Conservation (phyloP, 2,113 vertebrate genomes). For the Varanus salvator region DNA sequence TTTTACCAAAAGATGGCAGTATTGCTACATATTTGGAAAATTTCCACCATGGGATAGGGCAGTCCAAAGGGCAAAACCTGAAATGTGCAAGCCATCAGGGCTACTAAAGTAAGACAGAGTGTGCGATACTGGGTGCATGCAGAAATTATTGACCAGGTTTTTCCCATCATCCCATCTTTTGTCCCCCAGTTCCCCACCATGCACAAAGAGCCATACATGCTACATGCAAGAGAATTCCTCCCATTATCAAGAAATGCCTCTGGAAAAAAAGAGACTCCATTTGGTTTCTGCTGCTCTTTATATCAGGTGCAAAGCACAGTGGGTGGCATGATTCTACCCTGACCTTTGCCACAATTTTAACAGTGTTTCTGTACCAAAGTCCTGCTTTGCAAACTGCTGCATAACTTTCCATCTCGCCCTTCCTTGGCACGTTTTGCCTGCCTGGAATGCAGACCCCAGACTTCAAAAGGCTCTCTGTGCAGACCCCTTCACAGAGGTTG, state of each 20-base stretch:
- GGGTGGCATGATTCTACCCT: not conserved
- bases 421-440: not conserved
- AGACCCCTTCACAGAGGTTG: not conserved
- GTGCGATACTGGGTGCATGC: not conserved
- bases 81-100: not conserved
- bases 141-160: not conserved
- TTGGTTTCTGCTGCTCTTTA: not conserved
- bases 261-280: no score
- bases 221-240: not conserved
- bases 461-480: not conserved
- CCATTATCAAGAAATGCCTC: not conserved
- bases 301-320: not conserved
- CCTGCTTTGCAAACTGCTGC: not conserved
- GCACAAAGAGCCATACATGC: not conserved
- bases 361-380: not conserved
- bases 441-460: not conserved
- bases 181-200: no score
- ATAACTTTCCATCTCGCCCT: not conserved
- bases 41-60: not conserved
- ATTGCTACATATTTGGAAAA: not conserved
- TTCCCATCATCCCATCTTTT: not conserved
- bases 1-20: conserved; percentile 42
- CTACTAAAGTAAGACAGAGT: not conserved
- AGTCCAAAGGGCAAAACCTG: not conserved
- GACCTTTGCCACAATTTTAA: not conserved